A percentile compares a stretch with the other conserved stretches of the same genome.
phyloP scores from a whole-genome alignment of 2,888 invertebrate genomes.

The Cactoblastis cactorum region DNA sequence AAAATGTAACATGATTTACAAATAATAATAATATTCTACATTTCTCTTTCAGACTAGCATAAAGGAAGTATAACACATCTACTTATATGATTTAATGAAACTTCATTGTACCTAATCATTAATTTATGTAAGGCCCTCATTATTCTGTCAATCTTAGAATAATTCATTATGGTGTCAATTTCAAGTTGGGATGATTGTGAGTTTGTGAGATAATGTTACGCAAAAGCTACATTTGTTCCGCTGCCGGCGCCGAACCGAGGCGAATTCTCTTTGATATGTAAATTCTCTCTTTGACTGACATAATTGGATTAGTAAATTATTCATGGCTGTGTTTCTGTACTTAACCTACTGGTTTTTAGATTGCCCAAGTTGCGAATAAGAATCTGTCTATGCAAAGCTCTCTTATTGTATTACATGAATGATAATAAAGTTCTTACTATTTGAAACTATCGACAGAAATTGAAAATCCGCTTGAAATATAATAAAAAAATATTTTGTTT shows the following conservation, averaged over 20 bases:
- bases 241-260: slow-evolving; percentile 10
- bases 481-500: too few relatives aligned
- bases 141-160: not conserved
- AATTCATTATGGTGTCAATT: slow-evolving; percentile 1
- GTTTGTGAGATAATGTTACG: slow-evolving; percentile 8
- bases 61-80: too few relatives aligned
- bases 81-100: too few relatives aligned
- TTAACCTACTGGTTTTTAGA: not conserved
- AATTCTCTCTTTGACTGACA: slow-evolving; percentile 11
- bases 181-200: not conserved
- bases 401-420: too few relatives aligned
- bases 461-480: too few relatives aligned
- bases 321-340: slow-evolving; percentile 1
- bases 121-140: too few relatives aligned
- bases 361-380: not conserved
- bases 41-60: too few relatives aligned
- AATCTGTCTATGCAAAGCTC: too few relatives aligned
- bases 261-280: slow-evolving; percentile 14
- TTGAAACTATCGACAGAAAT: too few relatives aligned
- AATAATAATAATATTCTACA: too few relatives aligned
- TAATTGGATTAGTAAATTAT: slow-evolving; percentile 9
- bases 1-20: too few relatives aligned
- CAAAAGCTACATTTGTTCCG: slow-evolving; percentile 11
- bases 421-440: too few relatives aligned
- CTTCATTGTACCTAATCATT: not conserved